phyloP scores from a whole-genome alignment of 2,797 vertebrate genomes.

The Sardinella longiceps region DNA sequence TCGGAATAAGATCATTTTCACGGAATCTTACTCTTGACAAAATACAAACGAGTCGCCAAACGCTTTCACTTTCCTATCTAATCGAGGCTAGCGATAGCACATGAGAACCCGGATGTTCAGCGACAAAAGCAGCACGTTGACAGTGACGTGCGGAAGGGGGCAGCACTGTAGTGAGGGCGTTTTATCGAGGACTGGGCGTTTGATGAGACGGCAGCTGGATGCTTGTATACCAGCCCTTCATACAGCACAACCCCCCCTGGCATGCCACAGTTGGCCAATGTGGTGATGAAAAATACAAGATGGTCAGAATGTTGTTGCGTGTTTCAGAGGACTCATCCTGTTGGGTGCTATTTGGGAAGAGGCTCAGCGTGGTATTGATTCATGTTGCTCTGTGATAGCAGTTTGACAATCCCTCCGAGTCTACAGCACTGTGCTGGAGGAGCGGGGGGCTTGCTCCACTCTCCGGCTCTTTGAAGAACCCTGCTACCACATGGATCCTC shows the following conservation, averaged over 20 bases:
- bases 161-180: no score
- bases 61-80: no score
- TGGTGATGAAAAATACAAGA: not conserved
- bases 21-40: no score
- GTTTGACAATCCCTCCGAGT: not conserved
- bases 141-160: no score
- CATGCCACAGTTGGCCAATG: not conserved
- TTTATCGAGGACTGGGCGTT: no score
- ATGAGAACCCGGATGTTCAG: no score
- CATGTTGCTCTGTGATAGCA: not conserved
- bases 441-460: not conserved
- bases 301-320: slow-evolving; percentile 5
- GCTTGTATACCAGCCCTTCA: slow-evolving; percentile 7
- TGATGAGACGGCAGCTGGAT: no score
- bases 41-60: no score
- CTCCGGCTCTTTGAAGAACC: not conserved
- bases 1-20: no score
- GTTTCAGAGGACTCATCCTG: slow-evolving; percentile 4
- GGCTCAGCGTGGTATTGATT: slow-evolving; percentile 1
- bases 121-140: no score
- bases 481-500: not conserved
- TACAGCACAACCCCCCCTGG: not conserved
- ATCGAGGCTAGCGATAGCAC: no score
- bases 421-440: not conserved
- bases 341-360: slow-evolving; percentile 3